Percentiles rank a stretch among this genome's conserved stretches.
Evolutionary conservation across 2,113 vertebrate species (phyloP).

Genomic region (Triplophysa tibetana): DNA sequence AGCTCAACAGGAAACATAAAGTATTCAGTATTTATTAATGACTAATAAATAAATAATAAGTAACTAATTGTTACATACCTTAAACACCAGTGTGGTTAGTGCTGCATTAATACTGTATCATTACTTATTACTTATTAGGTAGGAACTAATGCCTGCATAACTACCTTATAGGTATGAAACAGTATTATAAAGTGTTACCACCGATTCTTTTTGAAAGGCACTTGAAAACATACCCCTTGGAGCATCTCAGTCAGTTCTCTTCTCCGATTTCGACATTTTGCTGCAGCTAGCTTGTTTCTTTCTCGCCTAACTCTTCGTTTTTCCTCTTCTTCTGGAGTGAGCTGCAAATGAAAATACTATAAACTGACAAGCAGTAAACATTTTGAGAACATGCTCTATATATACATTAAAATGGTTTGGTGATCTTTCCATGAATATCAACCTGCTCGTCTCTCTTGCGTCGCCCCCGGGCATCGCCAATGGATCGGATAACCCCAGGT

Average conservation of each 20-base stretch:
- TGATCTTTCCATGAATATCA: background rate
- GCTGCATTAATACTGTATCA: no score
- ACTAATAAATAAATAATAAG: no score
- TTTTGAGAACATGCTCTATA: background rate
- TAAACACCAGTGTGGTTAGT: no score
- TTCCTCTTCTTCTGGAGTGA: conserved; percentile 98
- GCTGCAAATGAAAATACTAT: conserved; percentile 67
- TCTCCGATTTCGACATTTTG: conserved; percentile 96
- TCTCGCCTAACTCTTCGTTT: conserved; percentile 94
- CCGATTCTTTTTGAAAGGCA: background rate
- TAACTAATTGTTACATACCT: no score
- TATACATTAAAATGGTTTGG: background rate
- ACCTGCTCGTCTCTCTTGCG: conserved; percentile 97
- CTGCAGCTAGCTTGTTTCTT: conserved; percentile 97
- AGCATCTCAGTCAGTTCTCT: conserved; percentile 97
- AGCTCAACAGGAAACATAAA: no score
- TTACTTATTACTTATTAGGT: no score
- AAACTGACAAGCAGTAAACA: background rate
- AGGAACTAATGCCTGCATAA: no score
- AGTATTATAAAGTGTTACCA: no score
- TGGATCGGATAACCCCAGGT: conserved; percentile 95
- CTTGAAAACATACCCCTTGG: conserved; percentile 85
- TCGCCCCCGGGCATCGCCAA: conserved; percentile 88
- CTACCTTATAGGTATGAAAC: no score
- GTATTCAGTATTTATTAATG: no score